Base-by-base conservation (phyloP, 2,113 vertebrate species). In the Ammodytes dubius region DNA sequence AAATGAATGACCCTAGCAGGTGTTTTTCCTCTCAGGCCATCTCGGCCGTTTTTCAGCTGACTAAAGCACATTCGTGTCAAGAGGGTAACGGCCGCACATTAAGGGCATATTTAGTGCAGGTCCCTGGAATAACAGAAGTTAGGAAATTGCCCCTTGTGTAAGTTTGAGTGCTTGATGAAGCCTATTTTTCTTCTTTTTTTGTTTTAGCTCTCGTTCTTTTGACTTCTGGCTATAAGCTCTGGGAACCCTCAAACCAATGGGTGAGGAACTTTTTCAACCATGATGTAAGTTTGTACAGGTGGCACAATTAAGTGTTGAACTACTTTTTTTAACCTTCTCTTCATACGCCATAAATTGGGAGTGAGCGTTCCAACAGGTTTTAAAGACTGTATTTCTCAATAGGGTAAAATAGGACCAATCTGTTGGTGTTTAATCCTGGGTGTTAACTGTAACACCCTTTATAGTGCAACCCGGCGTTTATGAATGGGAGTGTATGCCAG, bases 201-300 rank as follows among this genome's bases (percentile, higher is more conserved):
- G n/a, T n/a, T 61, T 14, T 15, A 27, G 43, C 60, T 35, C n/a
- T 53, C 4, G 53, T 56, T 63, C 39, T 68, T 68, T 58, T 40
- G 7, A 70, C 58, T 27, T 27, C 10, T 3, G 40, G 0, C 39
- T 9, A 79, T 46, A 19, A 68, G 46, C 17, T 71, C 64, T 54
- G 54, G 64, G 65, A 84, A 59, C 12, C 54, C 45, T 75, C 60
- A 87, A 66, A 82, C 65, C 47, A 66, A 67, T 15, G 37, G 42
- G 39, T 73, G 77, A 54, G 47, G 61, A 45, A 77, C 54, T 61
- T 59, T 79, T 76, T 57, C 27, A 64, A 40, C 15, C 13, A 2
- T 39, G 40, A 27, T n/a, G 11, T 67, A 75, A 12, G 70, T 90
- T 87, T 81, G 49, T 81, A 15, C 85, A 81, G 80, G 78, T 65